Percentiles rank a stretch among this genome's conserved stretches.
These are phyloP conservation scores for Apocheima hispidaria DNA, from an alignment of 2,888 invertebrate genomes.

Conservation along the genomic window DNA sequence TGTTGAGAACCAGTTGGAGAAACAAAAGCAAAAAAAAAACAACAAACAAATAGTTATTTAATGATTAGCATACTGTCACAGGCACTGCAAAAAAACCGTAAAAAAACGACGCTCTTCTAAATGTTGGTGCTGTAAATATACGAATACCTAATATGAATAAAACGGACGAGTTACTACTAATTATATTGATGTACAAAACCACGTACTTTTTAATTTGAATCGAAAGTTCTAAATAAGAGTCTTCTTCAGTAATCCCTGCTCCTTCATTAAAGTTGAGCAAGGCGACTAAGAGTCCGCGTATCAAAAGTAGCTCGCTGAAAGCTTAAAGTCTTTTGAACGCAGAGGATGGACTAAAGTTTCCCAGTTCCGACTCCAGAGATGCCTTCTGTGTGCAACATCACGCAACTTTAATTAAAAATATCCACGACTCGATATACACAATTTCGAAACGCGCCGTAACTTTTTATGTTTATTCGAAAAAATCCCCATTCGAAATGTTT, in stretches of 20 bases:
- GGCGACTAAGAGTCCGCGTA: conserved; percentile 38
- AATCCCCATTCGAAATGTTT: conserved; percentile 63
- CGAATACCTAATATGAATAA: no score
- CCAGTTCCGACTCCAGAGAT: conserved; percentile 35
- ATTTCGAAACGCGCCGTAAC: conserved; percentile 54
- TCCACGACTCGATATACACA: conserved; percentile 49
- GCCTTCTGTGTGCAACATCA: conserved; percentile 58
- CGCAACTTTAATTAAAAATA: conserved; percentile 74
- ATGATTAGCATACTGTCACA: no score
- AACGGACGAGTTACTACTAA: no score
- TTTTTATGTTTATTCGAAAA: conserved; percentile 63
- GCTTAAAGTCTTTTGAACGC: conserved; percentile 37
- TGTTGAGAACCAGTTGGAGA: no score
- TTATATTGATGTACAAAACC: background rate
- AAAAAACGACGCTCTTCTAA: no score
- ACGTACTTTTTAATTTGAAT: conserved; percentile 4
- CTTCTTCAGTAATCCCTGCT: conserved; percentile 15
- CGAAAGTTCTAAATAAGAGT: conserved; percentile 14
- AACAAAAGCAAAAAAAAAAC: no score
- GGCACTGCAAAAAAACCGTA: no score
- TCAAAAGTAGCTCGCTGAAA: conserved; percentile 45
- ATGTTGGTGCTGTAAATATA: no score
- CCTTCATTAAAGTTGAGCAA: conserved; percentile 34
- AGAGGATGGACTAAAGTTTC: conserved; percentile 47
- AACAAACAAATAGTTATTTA: no score